phyloP scores from a whole-genome alignment of 30 jellyfish, hydroid and myxozoan species.

The Turritopsis dohrnii region DNA sequence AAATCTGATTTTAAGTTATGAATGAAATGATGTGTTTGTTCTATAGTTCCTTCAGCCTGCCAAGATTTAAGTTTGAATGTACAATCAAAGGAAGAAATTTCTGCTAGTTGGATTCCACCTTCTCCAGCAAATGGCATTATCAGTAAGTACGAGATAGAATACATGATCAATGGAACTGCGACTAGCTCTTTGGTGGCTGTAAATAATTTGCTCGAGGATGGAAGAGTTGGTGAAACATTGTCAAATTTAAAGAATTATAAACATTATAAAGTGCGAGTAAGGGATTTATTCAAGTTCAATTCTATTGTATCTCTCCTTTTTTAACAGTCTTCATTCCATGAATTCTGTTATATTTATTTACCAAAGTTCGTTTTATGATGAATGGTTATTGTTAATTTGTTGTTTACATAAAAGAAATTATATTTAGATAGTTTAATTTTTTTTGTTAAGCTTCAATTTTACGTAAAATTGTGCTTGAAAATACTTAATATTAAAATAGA shows the following conservation, averaged over 20 bases:
- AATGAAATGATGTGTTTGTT: background rate
- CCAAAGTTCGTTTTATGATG: too few species aligned
- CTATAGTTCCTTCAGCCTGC: conserved; percentile 6
- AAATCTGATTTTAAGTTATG: background rate
- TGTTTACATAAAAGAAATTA: too few species aligned
- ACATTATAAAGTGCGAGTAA: background rate
- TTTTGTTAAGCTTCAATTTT: too few species aligned
- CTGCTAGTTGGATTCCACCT: conserved; percentile 14
- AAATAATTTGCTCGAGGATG: background rate
- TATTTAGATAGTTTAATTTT: too few species aligned
- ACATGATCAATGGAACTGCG: background rate
- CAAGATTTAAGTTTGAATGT: background rate
- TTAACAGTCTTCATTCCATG: too few species aligned
- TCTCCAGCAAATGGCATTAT: conserved; percentile 11
- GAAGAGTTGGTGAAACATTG: background rate
- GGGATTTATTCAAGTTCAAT: background rate
- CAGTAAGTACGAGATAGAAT: conserved; percentile 8
- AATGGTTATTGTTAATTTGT: too few species aligned
- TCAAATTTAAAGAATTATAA: background rate
- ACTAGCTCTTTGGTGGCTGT: background rate
- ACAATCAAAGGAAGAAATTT: conserved; percentile 1
- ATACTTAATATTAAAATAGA: too few species aligned
- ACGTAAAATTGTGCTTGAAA: too few species aligned
- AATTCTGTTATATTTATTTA: too few species aligned
- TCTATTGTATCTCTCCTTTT: too few species aligned